These are phyloP conservation scores for Nasonia vitripennis DNA, from an alignment of 1,140 invertebrate species.

Conservation along the genomic window DNA sequence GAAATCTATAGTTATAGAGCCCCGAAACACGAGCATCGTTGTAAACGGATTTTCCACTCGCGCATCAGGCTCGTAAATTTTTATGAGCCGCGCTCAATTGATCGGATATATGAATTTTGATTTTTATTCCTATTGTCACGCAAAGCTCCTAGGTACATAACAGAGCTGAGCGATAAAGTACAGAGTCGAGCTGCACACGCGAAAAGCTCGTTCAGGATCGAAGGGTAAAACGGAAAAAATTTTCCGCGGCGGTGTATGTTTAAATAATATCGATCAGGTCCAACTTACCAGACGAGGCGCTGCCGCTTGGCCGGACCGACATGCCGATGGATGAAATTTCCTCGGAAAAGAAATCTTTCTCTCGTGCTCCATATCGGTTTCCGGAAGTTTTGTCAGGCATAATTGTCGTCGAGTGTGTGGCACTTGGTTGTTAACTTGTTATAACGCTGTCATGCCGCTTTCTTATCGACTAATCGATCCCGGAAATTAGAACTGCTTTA, in stretches of 20 bases:
- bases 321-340: constrained; percentile 85
- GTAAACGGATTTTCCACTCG: background rate
- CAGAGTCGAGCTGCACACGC: background rate
- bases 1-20: too few relatives aligned
- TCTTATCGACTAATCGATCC: background rate
- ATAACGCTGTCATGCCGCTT: constrained; percentile 17
- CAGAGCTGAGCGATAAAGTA: background rate
- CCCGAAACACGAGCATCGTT: background rate
- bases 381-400: constrained; percentile 72
- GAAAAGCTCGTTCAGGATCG: background rate
- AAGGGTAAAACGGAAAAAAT: too few relatives aligned
- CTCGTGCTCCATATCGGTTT: constrained; percentile 68
- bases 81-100: constrained; percentile 37
- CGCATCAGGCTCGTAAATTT: background rate
- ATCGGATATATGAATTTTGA: constrained; percentile 4
- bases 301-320: constrained; percentile 80
- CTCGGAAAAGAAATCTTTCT: constrained; percentile 75
- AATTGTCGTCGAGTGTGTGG: constrained; percentile 56
- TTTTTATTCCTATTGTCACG: background rate
- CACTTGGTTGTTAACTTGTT: background rate
- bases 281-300: constrained; percentile 80
- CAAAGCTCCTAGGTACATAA: background rate
- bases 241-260: background rate
- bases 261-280: background rate
- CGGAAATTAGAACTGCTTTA: background rate